These are phyloP conservation scores for Colaptes auratus DNA, from an alignment of 2,113 vertebrate species.

Conservation along the genomic window DNA sequence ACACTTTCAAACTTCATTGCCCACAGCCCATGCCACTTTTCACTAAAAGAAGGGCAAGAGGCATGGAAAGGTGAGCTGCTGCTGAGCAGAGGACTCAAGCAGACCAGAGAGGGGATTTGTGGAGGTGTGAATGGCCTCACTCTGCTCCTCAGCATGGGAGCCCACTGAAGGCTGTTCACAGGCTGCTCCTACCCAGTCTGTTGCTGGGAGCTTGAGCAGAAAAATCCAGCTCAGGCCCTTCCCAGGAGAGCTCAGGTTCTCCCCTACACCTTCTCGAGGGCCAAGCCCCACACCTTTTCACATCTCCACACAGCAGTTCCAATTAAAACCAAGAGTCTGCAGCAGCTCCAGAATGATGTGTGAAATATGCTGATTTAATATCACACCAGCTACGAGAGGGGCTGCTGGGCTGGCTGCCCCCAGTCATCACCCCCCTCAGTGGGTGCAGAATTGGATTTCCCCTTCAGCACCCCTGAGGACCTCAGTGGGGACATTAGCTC, in stretches of 20 bases:
- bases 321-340: background rate
- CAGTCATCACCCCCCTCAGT: background rate
- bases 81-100: background rate
- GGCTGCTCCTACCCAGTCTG: background rate
- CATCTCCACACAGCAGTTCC: background rate
- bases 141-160: background rate
- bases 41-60: background rate
- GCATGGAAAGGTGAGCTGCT: background rate
- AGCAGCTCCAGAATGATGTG: background rate
- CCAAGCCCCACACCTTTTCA: background rate
- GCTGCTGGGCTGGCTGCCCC: background rate
- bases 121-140: background rate
- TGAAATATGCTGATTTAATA: constrained; percentile 11
- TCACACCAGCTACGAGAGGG: background rate
- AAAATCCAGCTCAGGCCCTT: background rate
- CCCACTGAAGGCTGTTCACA: background rate
- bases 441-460: background rate
- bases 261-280: background rate
- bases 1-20: background rate
- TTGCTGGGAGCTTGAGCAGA: background rate
- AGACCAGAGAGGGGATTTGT: background rate
- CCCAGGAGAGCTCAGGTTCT: background rate
- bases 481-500: background rate
- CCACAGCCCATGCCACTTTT: background rate
- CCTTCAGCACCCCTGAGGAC: background rate